Evolutionary conservation across 2,113 vertebrate genomes (phyloP), one percentile per base, ranked within the genome.

Genomic region (Halcyon senegalensis): DNA sequence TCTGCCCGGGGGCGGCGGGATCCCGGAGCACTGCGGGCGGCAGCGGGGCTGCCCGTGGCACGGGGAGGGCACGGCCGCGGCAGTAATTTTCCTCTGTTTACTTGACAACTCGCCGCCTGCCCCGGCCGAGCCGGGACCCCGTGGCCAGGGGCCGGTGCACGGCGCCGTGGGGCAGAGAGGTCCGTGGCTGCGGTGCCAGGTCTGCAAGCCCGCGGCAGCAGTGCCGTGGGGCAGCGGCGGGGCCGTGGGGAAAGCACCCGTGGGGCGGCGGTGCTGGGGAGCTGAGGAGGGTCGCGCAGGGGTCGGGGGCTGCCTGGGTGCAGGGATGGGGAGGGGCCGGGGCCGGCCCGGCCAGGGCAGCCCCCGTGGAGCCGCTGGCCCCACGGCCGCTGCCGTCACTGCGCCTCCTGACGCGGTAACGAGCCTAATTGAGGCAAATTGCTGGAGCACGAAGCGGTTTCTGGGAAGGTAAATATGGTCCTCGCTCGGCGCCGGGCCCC

Each of bases 381-480:
- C 82, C 68, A 35, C 5, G 24, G 66, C 69, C 5, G 5, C 84
- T 91, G 95, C 82, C 16, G 31, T 96, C 93, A 91, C 90, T 33
- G 77, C 0, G 76, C 93, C 88, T 89, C 93, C 83, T 90, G 90
- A 83, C 2, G 9, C 5, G 77, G 90, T 95, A 97, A 97, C 48
- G 1, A 96, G 87, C 70, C 74, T 97, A 96, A 97, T 95, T 95
- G 91, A 94, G 87, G 95, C 91, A 96, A 96, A 96, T 97, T 95
- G 93, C 94, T 84, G 58, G 89, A 96, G 91, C 94, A 95, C 79
- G 27, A 75, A 87, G 89, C 73, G 7, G 89, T 92, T 97, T 92
- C 95, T 93, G 93, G 91, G 92, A 97, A 97, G 93, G 96, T 95
- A 96, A 97, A 97, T 93, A 95, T 51, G 89, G 94, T 19, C 88